phyloP scores from a whole-genome alignment of 2,888 invertebrate genomes.

The Stramonita haemastoma region DNA sequence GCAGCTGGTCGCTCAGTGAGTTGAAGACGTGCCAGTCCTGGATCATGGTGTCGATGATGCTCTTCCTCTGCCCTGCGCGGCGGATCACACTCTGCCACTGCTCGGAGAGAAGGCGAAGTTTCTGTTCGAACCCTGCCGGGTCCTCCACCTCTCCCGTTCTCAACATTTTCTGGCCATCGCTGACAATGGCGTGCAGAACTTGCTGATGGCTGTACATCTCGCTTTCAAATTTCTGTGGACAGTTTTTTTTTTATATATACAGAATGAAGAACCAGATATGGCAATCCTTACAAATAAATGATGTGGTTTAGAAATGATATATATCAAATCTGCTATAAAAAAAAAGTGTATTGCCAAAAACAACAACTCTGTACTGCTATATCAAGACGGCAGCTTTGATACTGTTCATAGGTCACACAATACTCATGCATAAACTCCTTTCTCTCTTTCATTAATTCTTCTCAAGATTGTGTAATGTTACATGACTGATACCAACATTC shows the following conservation, averaged over 20 bases:
- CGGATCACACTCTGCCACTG: conserved; percentile 75
- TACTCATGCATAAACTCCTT: too few relatives aligned
- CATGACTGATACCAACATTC: too few relatives aligned
- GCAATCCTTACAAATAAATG: too few relatives aligned
- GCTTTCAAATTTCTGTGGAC: conserved; percentile 70
- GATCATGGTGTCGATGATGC: conserved; percentile 68
- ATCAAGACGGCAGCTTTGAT: too few relatives aligned
- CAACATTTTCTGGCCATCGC: conserved; percentile 73
- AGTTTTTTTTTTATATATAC: not conserved
- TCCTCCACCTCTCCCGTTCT: conserved; percentile 68
- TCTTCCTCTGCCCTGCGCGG: conserved; percentile 71
- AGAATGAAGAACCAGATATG: too few relatives aligned
- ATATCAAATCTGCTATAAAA: too few relatives aligned
- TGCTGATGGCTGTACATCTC: conserved; percentile 74
- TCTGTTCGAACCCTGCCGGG: conserved; percentile 70
- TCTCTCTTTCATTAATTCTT: too few relatives aligned
- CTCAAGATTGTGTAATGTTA: too few relatives aligned
- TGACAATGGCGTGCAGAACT: conserved; percentile 73
- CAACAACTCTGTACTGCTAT: too few relatives aligned
- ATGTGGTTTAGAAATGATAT: too few relatives aligned
- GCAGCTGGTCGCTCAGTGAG: conserved; percentile 64
- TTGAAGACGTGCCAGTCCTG: conserved; percentile 71
- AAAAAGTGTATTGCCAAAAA: too few relatives aligned
- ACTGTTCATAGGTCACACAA: too few relatives aligned
- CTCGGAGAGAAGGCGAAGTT: conserved; percentile 71